Evolutionary conservation across 2,888 invertebrate species (phyloP).

Genomic region (Pegoplata infirma): DNA sequence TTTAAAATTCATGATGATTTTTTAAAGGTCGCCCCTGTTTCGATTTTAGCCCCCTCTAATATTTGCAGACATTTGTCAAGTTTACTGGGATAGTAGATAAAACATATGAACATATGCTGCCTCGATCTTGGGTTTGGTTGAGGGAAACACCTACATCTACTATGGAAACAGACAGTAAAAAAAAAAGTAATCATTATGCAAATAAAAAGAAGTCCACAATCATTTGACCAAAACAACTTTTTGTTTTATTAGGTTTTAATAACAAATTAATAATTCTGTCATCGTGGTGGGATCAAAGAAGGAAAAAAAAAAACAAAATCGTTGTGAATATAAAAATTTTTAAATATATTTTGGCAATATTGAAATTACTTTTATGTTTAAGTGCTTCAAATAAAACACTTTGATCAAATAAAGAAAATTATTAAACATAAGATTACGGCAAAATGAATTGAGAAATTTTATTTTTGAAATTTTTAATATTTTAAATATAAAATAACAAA

Average conservation of each 20-base stretch:
- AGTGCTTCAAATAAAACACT: background rate
- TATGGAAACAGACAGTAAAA: background rate
- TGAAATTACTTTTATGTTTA: background rate
- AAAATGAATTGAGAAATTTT: no score
- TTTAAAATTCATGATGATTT: no score
- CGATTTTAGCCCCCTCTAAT: no score
- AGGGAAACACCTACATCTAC: constrained; percentile 33
- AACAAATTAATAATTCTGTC: constrained; percentile 61
- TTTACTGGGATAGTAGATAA: constrained; percentile 42
- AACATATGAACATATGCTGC: background rate
- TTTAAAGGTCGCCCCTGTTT: no score
- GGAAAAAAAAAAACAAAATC: constrained; percentile 1
- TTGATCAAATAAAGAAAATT: background rate
- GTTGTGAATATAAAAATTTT: background rate
- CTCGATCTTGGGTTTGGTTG: constrained; percentile 49
- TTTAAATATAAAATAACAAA: no score
- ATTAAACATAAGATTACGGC: no score
- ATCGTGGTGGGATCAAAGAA: constrained; percentile 44
- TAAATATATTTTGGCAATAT: background rate
- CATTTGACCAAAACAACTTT: constrained; percentile 44
- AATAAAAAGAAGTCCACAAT: constrained; percentile 50
- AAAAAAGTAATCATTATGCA: constrained; percentile 13
- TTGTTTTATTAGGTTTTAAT: constrained; percentile 44
- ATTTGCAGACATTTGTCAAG: constrained; percentile 55
- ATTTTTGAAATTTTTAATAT: no score